Evolutionary conservation across 2,797 vertebrate species (phyloP).

Genomic region (Chloroceryle amazona): DNA sequence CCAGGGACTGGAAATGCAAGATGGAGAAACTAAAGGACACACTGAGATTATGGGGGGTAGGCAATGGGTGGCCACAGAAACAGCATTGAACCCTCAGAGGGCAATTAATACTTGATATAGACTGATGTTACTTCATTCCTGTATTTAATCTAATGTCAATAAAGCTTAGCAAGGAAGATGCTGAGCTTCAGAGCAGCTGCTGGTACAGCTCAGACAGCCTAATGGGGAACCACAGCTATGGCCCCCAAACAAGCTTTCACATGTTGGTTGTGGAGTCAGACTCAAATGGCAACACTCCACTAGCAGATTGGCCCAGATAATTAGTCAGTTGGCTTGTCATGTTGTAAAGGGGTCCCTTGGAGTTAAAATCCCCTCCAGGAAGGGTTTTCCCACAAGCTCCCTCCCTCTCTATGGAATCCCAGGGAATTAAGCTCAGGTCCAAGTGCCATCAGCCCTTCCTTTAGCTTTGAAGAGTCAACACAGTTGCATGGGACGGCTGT

Average conservation of each 20-base stretch:
- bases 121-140: background rate
- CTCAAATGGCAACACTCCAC: rapidly evolving
- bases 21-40: background rate
- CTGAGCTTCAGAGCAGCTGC: background rate
- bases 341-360: background rate
- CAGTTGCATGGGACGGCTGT: rapidly evolving
- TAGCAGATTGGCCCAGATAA: background rate
- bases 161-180: background rate
- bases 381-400: rapidly evolving
- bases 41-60: rapidly evolving
- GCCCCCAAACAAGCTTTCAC: background rate
- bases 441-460: background rate
- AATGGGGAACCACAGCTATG: rapidly evolving
- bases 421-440: background rate
- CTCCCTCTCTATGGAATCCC: rapidly evolving
- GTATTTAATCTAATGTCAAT: background rate
- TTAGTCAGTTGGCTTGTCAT: background rate
- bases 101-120: background rate
- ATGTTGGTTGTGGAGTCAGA: rapidly evolving
- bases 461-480: background rate
- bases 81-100: background rate
- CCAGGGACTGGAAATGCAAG: background rate
- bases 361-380: background rate
- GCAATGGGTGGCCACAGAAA: background rate
- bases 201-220: rapidly evolving